phyloP scores from a whole-genome alignment of 2,888 invertebrate genomes.

The Eupeodes latifasciatus region DNA sequence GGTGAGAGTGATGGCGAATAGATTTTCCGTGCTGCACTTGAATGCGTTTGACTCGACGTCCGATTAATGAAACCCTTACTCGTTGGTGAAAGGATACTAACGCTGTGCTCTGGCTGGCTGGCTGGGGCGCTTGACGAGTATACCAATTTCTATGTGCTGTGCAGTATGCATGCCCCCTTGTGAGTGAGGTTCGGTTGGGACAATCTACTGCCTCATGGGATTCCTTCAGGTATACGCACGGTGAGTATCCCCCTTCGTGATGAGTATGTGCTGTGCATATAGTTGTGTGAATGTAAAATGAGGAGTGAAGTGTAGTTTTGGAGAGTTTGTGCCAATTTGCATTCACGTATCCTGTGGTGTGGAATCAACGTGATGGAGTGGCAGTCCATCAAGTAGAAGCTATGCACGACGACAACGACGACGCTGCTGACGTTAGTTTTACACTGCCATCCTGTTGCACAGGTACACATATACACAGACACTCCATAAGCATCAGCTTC shows the following conservation, averaged over 20 bases:
- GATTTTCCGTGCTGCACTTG: constrained; percentile 67
- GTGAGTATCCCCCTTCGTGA: background rate
- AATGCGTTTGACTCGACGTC: constrained; percentile 72
- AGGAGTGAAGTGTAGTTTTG: constrained; percentile 29
- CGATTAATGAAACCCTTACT: constrained; percentile 70
- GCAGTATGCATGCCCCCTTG: background rate
- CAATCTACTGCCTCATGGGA: constrained; percentile 48
- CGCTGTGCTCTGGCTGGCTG: background rate
- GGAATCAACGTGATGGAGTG: constrained; percentile 73
- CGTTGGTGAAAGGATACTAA: constrained; percentile 60
- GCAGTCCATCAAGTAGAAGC: constrained; percentile 69
- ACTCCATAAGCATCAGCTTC: background rate
- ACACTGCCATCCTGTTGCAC: constrained; percentile 67
- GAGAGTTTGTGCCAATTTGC: constrained; percentile 72
- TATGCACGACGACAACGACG: constrained; percentile 23
- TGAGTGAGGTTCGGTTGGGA: constrained; percentile 23
- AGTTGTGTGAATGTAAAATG: background rate
- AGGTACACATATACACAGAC: background rate
- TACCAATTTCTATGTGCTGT: background rate
- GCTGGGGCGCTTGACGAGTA: constrained; percentile 4
- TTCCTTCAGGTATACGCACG: constrained; percentile 50
- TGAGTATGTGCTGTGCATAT: background rate
- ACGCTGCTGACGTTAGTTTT: constrained; percentile 52
- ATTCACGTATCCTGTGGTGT: constrained; percentile 72
- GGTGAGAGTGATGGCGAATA: constrained; percentile 54